A percentile compares a stretch with the other conserved stretches of the same genome.
phyloP scores from a whole-genome alignment of 2,113 vertebrate genomes.

The Engraulis encrasicolus region DNA sequence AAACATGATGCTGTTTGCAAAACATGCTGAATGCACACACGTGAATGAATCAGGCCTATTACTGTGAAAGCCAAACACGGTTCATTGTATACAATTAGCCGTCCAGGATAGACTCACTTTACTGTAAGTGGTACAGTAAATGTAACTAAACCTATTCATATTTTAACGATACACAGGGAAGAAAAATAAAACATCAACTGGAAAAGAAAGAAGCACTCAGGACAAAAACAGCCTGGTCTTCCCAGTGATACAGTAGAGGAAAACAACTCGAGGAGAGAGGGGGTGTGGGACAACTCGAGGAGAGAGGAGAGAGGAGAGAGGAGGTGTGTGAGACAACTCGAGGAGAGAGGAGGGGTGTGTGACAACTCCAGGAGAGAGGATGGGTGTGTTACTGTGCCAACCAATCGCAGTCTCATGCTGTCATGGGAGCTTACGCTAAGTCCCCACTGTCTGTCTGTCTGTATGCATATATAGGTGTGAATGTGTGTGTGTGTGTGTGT shows the following conservation, averaged over 20 bases:
- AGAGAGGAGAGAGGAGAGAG: too few species aligned
- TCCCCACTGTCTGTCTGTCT: neutral
- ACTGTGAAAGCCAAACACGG: neutral
- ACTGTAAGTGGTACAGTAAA: neutral
- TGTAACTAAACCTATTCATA: conserved; percentile 3
- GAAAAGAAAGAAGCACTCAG: neutral
- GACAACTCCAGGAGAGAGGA: too few species aligned
- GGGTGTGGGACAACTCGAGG: too few species aligned
- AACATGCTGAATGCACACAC: neutral
- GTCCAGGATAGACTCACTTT: neutral
- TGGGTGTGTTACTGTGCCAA: conserved; percentile 18
- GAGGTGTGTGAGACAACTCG: too few species aligned
- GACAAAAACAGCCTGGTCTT: conserved; percentile 10
- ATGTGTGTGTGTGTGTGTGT: neutral
- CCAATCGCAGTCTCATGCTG: neutral
- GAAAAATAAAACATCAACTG: neutral
- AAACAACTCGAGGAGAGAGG: too few species aligned
- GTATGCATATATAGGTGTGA: neutral
- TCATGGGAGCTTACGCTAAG: neutral
- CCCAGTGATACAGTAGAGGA: conserved; percentile 7
- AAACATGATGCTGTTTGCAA: neutral
- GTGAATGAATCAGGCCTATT: conserved; percentile 12
- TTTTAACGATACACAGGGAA: neutral
- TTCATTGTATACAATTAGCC: conserved; percentile 8
- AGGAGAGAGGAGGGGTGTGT: too few species aligned